phyloP scores from a whole-genome alignment of 1,140 invertebrate genomes.

The Apis mellifera region Amel_HAv3.1 CM009941.2:7585001-7585500 shows the following conservation, averaged over 20 bases:
- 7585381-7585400: neutral
- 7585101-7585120: no score
- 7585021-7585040: no score
- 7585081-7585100: no score
- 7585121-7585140: neutral
- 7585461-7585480: neutral
- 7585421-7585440: slow-evolving; percentile 5
- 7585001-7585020: no score
- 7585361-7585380: slow-evolving; percentile 14
- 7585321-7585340: slow-evolving; percentile 19
- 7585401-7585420: neutral
- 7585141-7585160: neutral
- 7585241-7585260: slow-evolving; percentile 39
- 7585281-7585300: slow-evolving; percentile 44
- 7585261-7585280: slow-evolving; percentile 30
- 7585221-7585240: slow-evolving; percentile 43
- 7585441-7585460: neutral
- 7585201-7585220: neutral
- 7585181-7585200: neutral
- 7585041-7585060: no score
- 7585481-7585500: neutral
- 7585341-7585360: slow-evolving; percentile 44
- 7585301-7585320: slow-evolving; percentile 33
- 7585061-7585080: no score
- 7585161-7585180: slow-evolving; percentile 22